These are phyloP conservation scores for Epinephelus coioides DNA, from an alignment of 2,797 vertebrate genomes.

Conservation along the genomic window DNA sequence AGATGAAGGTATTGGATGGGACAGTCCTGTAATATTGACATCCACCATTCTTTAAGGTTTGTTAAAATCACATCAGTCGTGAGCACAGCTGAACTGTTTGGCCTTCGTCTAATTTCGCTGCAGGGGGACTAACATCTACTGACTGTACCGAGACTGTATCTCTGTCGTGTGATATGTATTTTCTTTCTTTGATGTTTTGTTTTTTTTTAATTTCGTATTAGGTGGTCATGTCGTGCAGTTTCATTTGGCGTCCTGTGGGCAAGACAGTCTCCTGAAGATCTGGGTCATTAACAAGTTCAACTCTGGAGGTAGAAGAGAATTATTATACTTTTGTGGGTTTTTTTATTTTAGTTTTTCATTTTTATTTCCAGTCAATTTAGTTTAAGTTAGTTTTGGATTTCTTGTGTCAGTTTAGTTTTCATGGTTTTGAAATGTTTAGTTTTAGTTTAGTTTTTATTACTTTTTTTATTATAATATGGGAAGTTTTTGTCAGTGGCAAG, in stretches of 20 bases:
- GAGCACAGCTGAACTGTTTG: not conserved
- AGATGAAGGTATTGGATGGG: not conserved
- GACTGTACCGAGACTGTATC: too few relatives aligned
- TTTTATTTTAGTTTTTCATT: too few relatives aligned
- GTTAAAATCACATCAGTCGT: not conserved
- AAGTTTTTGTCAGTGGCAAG: too few relatives aligned
- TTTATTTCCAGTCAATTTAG: too few relatives aligned
- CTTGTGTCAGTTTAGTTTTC: too few relatives aligned
- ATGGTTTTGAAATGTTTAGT: too few relatives aligned
- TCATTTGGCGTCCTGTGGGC: constrained; percentile 93
- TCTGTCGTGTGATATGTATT: not conserved
- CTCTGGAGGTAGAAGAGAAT: constrained; percentile 82
- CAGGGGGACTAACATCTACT: too few relatives aligned
- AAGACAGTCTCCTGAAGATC: constrained; percentile 92
- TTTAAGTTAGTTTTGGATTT: too few relatives aligned
- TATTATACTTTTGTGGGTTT: too few relatives aligned
- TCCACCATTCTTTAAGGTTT: too few relatives aligned
- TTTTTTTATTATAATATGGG: too few relatives aligned
- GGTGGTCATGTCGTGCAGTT: constrained; percentile 82
- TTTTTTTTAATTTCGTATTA: constrained; percentile 26
- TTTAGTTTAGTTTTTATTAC: too few relatives aligned
- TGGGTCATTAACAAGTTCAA: constrained; percentile 87
- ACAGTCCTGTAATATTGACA: not conserved
- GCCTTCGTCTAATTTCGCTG: not conserved
- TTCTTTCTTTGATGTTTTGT: not conserved